Base-by-base conservation (phyloP, 1,140 invertebrate species). In the Pseudomyrmex flavicornis region DNA sequence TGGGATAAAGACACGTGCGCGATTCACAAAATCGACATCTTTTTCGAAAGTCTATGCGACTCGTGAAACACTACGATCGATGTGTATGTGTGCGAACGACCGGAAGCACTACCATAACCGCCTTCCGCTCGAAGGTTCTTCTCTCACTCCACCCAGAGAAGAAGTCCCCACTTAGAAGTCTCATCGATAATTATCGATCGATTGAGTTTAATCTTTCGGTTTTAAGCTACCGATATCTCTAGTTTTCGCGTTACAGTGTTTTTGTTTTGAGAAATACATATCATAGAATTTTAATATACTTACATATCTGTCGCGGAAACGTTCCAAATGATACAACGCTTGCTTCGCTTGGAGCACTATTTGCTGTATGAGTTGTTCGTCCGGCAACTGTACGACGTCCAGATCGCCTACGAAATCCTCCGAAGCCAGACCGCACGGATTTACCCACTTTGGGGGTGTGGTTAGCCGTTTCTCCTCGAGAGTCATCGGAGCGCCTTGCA, bases 251-350 rank as follows among this genome's bases (percentile, higher is more conserved):
- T 35, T 35, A 5, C 5, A 0, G 4, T 7, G 4, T 35, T 35
- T 35, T 35, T 35, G 4, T 35, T 35, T 35, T 35, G 3, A 35
- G 35, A 35, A 7, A 7, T 35, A 35, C 5, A 7, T 5, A 2
- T 35, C 35, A 7, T 10, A 15, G 15, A 15, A 58, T 26, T 52
- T 74, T 44, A 54, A 63, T 72, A 35, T 91, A 95, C 95, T 95
- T 90, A 96, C 95, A 89, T 94, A 95, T 69, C 94, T 89, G 9
- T 94, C 93, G 74, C 93, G 91, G 86, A 95, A 95, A 62, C 90
- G 88, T 68, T 93, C 87, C 4, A 94, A 94, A 79, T 95, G 93
- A 74, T 84, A 86, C 0, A 94, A 89, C 1, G 95, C 95, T 1
- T 91, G 95, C 83, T 90, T 94, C 15, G 95, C 94, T 84, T 94